phyloP scores from a whole-genome alignment of 1,140 invertebrate species.

The Manduca sexta region DNA sequence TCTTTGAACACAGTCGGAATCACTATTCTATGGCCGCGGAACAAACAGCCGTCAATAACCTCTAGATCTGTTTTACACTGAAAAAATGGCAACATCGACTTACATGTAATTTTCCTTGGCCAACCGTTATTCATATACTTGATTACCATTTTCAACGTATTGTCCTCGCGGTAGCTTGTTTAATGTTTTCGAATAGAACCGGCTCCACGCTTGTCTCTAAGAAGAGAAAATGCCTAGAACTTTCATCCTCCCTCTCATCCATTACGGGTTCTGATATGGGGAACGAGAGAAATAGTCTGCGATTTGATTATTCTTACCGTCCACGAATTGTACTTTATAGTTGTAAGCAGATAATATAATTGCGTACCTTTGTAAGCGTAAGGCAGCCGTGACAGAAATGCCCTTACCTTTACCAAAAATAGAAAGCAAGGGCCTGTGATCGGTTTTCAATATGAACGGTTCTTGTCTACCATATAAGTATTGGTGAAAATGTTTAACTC shows the following conservation, averaged over 20 bases:
- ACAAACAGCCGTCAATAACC: conserved; percentile 18
- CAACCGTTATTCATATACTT: conserved; percentile 27
- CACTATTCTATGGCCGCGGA: conserved; percentile 26
- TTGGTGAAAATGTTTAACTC: conserved; percentile 42
- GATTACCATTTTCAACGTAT: conserved; percentile 14
- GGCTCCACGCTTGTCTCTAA: not conserved
- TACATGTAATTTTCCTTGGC: conserved; percentile 26
- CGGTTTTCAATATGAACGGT: conserved; percentile 15
- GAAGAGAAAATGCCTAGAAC: too few relatives aligned
- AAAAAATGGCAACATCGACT: conserved; percentile 22
- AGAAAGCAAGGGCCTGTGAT: conserved; percentile 11
- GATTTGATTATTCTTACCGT: too few relatives aligned
- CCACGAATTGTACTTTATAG: too few relatives aligned
- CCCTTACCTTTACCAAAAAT: conserved; percentile 14
- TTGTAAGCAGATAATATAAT: conserved; percentile 5
- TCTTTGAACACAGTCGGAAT: conserved; percentile 16
- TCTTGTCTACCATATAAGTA: conserved; percentile 34
- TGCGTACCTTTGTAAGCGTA: conserved; percentile 16
- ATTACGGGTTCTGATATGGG: too few relatives aligned
- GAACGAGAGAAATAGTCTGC: too few relatives aligned
- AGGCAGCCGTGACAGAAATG: conserved; percentile 3
- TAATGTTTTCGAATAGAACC: not conserved
- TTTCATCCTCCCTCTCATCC: too few relatives aligned
- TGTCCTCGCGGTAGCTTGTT: conserved; percentile 8
- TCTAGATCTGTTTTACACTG: conserved; percentile 26